phyloP scores from a whole-genome alignment of 2,113 vertebrate species.

The Protobothrops mucrosquamatus region DNA sequence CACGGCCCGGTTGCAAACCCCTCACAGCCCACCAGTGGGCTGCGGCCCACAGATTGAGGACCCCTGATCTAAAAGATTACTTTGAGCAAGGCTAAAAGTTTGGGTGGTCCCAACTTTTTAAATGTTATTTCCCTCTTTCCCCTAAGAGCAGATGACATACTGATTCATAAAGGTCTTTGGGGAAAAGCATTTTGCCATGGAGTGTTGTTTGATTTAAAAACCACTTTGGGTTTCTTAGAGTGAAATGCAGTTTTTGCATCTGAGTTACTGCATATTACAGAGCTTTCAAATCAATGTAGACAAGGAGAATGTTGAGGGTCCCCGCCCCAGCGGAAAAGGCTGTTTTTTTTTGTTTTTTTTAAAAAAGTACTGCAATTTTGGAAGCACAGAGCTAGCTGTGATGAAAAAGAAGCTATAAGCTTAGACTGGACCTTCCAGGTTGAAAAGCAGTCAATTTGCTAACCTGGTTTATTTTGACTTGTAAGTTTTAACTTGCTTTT shows the following conservation, averaged over 20 bases:
- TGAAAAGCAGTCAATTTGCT: not conserved
- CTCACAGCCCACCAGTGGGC: too few species aligned
- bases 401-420: not conserved
- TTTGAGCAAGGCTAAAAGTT: not conserved
- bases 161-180: not conserved
- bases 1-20: too few species aligned
- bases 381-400: fast-evolving
- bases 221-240: not conserved
- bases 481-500: not conserved
- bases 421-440: too few species aligned
- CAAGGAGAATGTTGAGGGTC: not conserved
- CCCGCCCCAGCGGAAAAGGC: not conserved
- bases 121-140: not conserved
- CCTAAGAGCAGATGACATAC: not conserved
- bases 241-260: not conserved
- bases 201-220: not conserved
- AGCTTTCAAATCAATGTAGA: not conserved
- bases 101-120: not conserved
- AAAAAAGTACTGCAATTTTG: not conserved
- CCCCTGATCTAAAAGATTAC: not conserved
- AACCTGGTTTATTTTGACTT: not conserved
- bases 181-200: not conserved
- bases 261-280: not conserved
- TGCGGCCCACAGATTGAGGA: too few species aligned
- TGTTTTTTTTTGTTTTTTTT: too few species aligned